A percentile compares a stretch with the other conserved stretches of the same genome.
Conservation (phyloP, 2,797 vertebrate genomes). For the Phrynocephalus vlangalii region DNA sequence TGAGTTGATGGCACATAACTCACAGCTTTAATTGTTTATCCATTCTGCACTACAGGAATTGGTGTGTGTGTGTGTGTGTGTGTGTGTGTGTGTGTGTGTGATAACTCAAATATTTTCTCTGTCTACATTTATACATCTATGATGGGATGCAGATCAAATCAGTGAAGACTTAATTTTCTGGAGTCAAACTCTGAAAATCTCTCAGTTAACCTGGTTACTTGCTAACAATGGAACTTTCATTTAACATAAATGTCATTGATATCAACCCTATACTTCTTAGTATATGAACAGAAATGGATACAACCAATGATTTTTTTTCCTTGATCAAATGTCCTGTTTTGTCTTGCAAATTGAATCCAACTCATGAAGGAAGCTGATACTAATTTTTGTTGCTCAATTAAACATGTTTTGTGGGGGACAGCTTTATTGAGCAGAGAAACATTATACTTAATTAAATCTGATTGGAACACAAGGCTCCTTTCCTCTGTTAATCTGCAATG, state of each 20-base stretch:
- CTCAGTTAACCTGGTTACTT: not conserved
- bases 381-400: constrained; percentile 23
- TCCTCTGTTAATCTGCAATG: constrained; percentile 23
- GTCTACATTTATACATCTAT: not conserved
- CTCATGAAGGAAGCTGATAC: constrained; percentile 11
- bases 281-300: not conserved
- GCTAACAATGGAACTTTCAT: not conserved
- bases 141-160: not conserved
- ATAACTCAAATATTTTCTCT: not conserved
- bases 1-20: too few relatives aligned
- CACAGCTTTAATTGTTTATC: not conserved
- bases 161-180: too few relatives aligned
- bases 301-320: not conserved
- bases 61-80: too few relatives aligned
- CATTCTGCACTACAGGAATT: not conserved
- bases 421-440: constrained; percentile 4
- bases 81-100: too few relatives aligned
- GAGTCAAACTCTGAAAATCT: too few relatives aligned
- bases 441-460: constrained; percentile 34
- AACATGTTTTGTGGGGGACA: not conserved
- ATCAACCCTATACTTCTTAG: not conserved
- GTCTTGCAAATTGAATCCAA: constrained; percentile 1
- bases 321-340: not conserved
- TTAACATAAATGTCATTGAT: not conserved
- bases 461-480: not conserved